Evolutionary conservation across 2,888 invertebrate genomes (phyloP).

Genomic region (Chrysolina americana): DNA sequence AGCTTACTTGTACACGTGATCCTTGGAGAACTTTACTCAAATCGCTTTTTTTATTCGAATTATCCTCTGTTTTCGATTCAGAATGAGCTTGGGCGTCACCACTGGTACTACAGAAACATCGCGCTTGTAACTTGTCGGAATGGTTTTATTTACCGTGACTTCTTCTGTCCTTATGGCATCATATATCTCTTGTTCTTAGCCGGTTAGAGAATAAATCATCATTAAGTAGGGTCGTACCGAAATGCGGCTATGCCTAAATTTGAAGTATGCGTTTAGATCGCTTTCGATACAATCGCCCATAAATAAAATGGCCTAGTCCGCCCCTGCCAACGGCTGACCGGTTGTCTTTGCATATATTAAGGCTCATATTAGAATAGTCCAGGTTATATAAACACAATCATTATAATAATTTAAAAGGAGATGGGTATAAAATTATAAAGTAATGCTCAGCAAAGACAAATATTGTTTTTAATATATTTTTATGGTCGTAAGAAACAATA

Average conservation of each 20-base stretch:
- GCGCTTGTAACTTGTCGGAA: conserved; percentile 19
- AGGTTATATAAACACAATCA: conserved; percentile 58
- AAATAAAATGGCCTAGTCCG: conserved; percentile 37
- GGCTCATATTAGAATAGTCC: conserved; percentile 38
- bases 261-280: conserved; percentile 31
- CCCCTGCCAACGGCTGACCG: conserved; percentile 37
- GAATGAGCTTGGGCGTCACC: conserved; percentile 3
- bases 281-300: conserved; percentile 39
- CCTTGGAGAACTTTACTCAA: too few species aligned
- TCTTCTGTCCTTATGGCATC: conserved; percentile 8
- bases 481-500: conserved; percentile 62
- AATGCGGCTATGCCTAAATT: conserved; percentile 30
- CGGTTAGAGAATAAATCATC: conserved; percentile 30
- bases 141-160: conserved; percentile 20
- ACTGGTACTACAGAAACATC: not conserved
- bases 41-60: not conserved
- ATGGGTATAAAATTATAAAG: conserved; percentile 62
- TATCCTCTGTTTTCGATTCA: not conserved
- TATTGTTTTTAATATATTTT: conserved; percentile 66
- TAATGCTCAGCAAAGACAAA: conserved; percentile 62
- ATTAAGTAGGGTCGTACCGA: conserved; percentile 29
- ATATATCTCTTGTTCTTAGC: conserved; percentile 17
- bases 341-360: conserved; percentile 31
- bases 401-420: conserved; percentile 63
- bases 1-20: too few species aligned